Base-by-base conservation (phyloP, 2,113 vertebrate genomes). In the Rhinoptilus africanus region DNA sequence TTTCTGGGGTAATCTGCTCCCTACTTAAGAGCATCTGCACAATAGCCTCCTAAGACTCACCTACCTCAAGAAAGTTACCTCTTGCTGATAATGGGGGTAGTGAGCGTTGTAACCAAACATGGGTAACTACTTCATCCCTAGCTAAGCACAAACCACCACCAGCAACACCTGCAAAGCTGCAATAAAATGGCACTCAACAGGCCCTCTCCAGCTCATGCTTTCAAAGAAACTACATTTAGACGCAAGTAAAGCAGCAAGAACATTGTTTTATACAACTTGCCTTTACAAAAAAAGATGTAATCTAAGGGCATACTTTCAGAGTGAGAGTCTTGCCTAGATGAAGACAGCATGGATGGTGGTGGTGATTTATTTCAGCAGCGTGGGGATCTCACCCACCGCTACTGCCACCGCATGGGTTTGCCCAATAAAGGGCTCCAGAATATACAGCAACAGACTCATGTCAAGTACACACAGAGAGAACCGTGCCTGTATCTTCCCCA, bases 1-100 rank as follows among this genome's bases (percentile, higher is more conserved):
- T 8, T 75, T 48, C 92, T 57, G 66, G 39, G 19, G 32, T 94
- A 69, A 92, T 88, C 74, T 89, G 84, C 69, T 87, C 84, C 43
- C 15, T 39, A 60, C 23, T 91, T 50, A 37, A 5, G 30, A 32
- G 16, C 19, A 71, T 12, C 84, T 78, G 47, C 47, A 91, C 56
- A 75, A 26, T 26, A 74, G 73, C 50, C 43, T 89, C 51, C 47
- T 81, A 81, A 85, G 8, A 48, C 71, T 88, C 14, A 0, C 9
- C 73, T 45, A 43, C 78, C 48, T 78, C 66, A 56, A 43, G 35
- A 53, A 85, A 89, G 39, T 76, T 72, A 35, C 85, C 20, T 60
- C 66, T 89, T 87, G 68, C 60, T 62, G 30, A 45, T 63, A 75
- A 0, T 15, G 30, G 14, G 53, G 17, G 32, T 68, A 78, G 54